Base-by-base conservation (phyloP, 2,113 vertebrate species). In the Rhineura floridana region DNA sequence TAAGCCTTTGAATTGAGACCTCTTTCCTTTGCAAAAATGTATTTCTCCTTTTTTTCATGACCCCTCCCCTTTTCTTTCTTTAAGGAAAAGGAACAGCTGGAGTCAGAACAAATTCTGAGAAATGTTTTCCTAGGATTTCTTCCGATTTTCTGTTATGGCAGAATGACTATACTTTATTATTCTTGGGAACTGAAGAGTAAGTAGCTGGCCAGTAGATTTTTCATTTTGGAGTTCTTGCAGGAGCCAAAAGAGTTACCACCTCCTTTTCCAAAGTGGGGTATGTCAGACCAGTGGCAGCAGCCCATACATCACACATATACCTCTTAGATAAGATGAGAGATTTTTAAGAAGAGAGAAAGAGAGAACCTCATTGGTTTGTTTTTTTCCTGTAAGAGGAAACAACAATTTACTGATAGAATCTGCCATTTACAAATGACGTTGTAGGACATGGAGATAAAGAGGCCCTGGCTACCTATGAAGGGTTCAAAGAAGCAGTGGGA, bases 261-360 rank as follows among this genome's bases (percentile, higher is more conserved):
- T 3, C 23, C 28, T 55, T 33, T 25, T 70, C 17, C 7, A 33
- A 55, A 69, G 11, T 28, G 28, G 44, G 42, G 1, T 30, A 70
- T 87, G 81, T 87, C 48, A 86, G 25, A 67, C 59, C 75, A 55
- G 76, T 52, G 79, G 65, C 62, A 80, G 63, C 44, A 80, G 63
- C 44, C 44, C 59, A 78, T 78, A 69, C 62, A 77, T 44, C 73
- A 81, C 86, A 88, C 93, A 94, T 89, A 93, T 92, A 92, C 88
- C 88, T 89, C 88, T 81, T 93, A 12, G 82, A 91, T 91, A 92
- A 81, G 39, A 88, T 86, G 81, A 28, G 72, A 72, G 50, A 59
- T 28, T 50, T 80, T 48, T 50, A 50, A 80, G 36, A 67, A 76
- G 78, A 46, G 81, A 4, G 84, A 90, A 69, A 44, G 62, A 36